Base-by-base conservation (phyloP, 2,888 invertebrate genomes). In the Biston stratarius region DNA sequence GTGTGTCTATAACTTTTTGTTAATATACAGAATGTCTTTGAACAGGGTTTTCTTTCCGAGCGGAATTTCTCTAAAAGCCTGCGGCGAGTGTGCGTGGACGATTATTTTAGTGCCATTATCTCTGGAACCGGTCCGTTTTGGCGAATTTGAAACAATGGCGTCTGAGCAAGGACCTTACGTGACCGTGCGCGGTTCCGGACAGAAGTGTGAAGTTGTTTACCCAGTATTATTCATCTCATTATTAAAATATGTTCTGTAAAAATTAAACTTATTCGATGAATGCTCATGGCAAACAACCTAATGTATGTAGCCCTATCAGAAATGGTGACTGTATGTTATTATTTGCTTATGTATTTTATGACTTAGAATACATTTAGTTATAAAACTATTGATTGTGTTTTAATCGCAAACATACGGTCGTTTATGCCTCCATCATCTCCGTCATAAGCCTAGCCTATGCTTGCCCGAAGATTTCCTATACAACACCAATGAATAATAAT, bases 71-170 rank as follows among this genome's bases (percentile, higher is more conserved):
- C 78, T 80, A 77, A 78, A 70, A 82, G 75, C 74, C 77, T 70
- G 74, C 68, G 67, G 71, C 71, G 67, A 74, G 85, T 80, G 82
- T 86, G 84, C 83, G 83, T 84, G 82, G 83, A 79, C 77, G 79
- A 83, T 60, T 51, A 59, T 63, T 85, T 87, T 84, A 82, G 83
- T 82, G 81, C 84, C 83, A 89, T 89, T 90, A 91, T 87, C 86
- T 87, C 70, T 78, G 77, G 82, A 92, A 93, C 93, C 92, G 91
- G 93, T 92, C 88, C 78, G 80, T 86, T 89, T 87, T 83, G 87
- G 85, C 84, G 83, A 89, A 89, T 91, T 88, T 90, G 82, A 91
- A 86, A 93, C 90, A 92, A 91, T 92, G 85, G 90, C 77, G 75
- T 72, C 72, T 71, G 71, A 61, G 58, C 57, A 48, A 62, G 66